Percentiles rank a stretch among this genome's conserved stretches.
Evolutionary conservation across 2,113 vertebrate species (phyloP).

Genomic region (Protomyctophum bolini): DNA sequence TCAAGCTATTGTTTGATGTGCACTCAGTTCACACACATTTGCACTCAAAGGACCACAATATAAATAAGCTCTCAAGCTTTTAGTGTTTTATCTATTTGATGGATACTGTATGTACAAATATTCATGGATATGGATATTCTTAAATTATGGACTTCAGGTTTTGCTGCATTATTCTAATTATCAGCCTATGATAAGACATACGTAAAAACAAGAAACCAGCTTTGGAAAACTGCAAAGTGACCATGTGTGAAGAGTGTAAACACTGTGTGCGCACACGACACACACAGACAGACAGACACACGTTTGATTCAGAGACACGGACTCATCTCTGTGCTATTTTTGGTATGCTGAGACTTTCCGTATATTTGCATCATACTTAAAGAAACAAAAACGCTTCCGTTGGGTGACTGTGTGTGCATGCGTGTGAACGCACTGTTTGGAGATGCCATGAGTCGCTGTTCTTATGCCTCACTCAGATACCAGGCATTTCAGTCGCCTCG

Average conservation of each 20-base stretch:
- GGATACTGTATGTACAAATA: too few relatives aligned
- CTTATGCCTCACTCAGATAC: conserved; percentile 23
- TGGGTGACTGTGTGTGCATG: not conserved
- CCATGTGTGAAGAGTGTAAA: not conserved
- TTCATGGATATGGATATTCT: too few relatives aligned
- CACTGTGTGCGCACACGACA: not conserved
- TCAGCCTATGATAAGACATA: too few relatives aligned
- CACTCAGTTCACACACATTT: conserved; percentile 4
- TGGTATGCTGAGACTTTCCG: conserved; percentile 39
- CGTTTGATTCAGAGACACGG: conserved; percentile 40
- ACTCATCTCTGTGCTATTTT: conserved; percentile 36
- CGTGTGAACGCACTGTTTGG: not conserved
- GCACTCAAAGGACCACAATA: too few relatives aligned
- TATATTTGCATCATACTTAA: conserved; percentile 17
- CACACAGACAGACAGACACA: too few relatives aligned
- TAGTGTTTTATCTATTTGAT: too few relatives aligned
- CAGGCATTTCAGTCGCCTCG: not conserved
- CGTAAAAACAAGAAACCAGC: too few relatives aligned
- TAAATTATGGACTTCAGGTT: too few relatives aligned
- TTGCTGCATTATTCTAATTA: too few relatives aligned
- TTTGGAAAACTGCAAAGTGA: not conserved
- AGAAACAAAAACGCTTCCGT: conserved; percentile 16
- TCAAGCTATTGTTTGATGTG: not conserved
- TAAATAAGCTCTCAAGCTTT: too few relatives aligned
- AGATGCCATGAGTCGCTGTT: not conserved